Conservation (phyloP, 2,113 vertebrate species). For the Notothenia coriiceps region DNA sequence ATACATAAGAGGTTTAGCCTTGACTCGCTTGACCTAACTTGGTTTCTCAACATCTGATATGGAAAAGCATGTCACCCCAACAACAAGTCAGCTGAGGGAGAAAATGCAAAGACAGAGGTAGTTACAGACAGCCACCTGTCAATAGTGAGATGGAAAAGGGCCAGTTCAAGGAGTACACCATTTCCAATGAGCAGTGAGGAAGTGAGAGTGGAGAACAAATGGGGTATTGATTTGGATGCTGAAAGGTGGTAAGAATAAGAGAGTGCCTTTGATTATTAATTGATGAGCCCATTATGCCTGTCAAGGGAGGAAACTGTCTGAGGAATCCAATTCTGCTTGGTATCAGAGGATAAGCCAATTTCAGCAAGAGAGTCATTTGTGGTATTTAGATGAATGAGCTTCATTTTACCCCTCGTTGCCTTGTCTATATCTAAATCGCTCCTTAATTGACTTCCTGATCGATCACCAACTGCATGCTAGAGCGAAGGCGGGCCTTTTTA, state of each 20-base stretch:
- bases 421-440: slow-evolving; percentile 58
- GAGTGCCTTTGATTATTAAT: slow-evolving; percentile 53
- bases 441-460: slow-evolving; percentile 64
- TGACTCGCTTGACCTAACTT: slow-evolving; percentile 63
- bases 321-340: slow-evolving; percentile 68
- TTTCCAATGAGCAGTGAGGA: slow-evolving; percentile 7
- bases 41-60: slow-evolving; percentile 54
- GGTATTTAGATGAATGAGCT: slow-evolving; percentile 60
- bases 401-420: slow-evolving; percentile 51
- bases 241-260: slow-evolving; percentile 49
- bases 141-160: slow-evolving; percentile 11
- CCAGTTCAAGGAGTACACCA: slow-evolving; percentile 25
- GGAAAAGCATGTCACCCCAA: slow-evolving; percentile 5
- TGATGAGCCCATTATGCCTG: slow-evolving; percentile 43
- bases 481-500: slow-evolving; percentile 2
- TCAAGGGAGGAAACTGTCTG: slow-evolving; percentile 62
- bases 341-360: slow-evolving; percentile 65
- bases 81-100: slow-evolving; percentile 36
- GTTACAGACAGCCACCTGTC: slow-evolving; percentile 46
- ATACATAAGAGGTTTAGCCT: slow-evolving; percentile 83
- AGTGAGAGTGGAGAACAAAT: slow-evolving; percentile 24
- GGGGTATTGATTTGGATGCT: slow-evolving; percentile 59
- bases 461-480: slow-evolving; percentile 14
- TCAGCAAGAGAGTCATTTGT: slow-evolving; percentile 50
- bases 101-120: slow-evolving; percentile 25